These are phyloP conservation scores for Ophion ellenae DNA, from an alignment of 2,888 invertebrate species.

Conservation along the genomic window DNA sequence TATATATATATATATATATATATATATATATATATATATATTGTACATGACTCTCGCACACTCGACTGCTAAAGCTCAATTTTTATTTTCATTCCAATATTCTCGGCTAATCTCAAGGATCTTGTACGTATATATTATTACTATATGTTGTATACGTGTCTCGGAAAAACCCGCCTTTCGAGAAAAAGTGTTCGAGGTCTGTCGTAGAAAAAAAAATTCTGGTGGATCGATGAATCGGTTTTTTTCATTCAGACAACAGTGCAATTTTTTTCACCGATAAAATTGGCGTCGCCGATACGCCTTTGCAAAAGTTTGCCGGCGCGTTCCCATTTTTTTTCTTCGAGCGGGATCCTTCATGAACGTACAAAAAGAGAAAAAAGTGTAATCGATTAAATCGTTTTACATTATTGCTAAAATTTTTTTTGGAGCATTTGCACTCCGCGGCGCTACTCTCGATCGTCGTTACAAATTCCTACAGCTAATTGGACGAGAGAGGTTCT, in stretches of 20 bases:
- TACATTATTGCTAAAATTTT: conserved; percentile 43
- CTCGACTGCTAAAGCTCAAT: neutral
- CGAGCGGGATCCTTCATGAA: neutral
- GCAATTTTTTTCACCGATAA: too few species aligned
- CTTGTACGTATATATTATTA: conserved; percentile 8
- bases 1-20: neutral
- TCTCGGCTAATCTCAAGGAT: conserved; percentile 49
- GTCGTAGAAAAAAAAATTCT: too few species aligned
- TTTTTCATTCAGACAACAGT: too few species aligned
- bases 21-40: neutral
- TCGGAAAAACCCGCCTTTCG: conserved; percentile 15
- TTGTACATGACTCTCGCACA: conserved; percentile 49
- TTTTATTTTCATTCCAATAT: conserved; percentile 40
- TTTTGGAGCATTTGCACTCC: neutral
- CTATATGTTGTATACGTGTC: neutral
- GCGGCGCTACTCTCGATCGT: neutral
- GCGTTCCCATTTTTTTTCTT: neutral
- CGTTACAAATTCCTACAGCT: neutral
- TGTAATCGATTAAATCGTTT: conserved; percentile 14
- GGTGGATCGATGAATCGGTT: too few species aligned
- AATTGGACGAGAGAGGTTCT: conserved; percentile 5
- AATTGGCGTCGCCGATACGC: too few species aligned
- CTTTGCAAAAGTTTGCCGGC: too few species aligned
- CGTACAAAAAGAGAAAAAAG: neutral
- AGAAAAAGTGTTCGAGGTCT: conserved; percentile 14